These are phyloP conservation scores for Thunnus maccoyii DNA, from an alignment of 2,113 vertebrate species.

Conservation along the genomic window DNA sequence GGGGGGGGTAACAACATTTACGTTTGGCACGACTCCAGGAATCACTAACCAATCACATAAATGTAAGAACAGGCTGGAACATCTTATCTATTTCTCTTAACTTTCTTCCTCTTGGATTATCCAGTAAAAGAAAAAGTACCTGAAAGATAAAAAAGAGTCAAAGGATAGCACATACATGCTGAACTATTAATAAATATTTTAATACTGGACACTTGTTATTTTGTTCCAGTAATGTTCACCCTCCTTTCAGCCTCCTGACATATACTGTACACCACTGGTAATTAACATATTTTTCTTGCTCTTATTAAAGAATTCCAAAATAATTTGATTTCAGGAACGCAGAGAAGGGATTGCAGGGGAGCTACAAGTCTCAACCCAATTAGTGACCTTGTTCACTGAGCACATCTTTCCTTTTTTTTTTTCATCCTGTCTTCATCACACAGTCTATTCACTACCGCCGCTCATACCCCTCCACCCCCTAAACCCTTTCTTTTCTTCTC, in stretches of 20 bases:
- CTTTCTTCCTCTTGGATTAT: not conserved
- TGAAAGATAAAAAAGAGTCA: not conserved
- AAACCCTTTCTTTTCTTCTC: conserved; percentile 35
- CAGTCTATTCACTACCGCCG: conserved; percentile 51
- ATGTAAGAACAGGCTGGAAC: not conserved
- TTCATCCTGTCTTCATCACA: conserved; percentile 34
- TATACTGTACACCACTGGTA: conserved; percentile 1
- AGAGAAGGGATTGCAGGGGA: conserved; percentile 55
- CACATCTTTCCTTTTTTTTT: conserved; percentile 33
- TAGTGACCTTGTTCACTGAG: conserved; percentile 73
- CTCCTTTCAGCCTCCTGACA: conserved; percentile 13
- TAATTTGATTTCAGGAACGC: conserved; percentile 70
- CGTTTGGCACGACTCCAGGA: not conserved
- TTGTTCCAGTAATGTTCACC: conserved; percentile 6
- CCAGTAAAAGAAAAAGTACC: not conserved
- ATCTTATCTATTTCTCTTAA: not conserved
- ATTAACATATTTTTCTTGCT: conserved; percentile 69
- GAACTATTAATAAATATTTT: conserved; percentile 14
- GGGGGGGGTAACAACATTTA: not conserved
- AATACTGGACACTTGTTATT: conserved; percentile 35
- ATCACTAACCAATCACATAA: not conserved
- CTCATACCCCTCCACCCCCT: conserved; percentile 24
- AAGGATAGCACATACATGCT: no score
- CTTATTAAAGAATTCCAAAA: conserved; percentile 67
- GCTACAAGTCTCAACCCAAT: conserved; percentile 77